These are phyloP conservation scores for Pachycephus smyrnensis DNA, from an alignment of 2,888 invertebrate genomes.

Conservation along the genomic window DNA sequence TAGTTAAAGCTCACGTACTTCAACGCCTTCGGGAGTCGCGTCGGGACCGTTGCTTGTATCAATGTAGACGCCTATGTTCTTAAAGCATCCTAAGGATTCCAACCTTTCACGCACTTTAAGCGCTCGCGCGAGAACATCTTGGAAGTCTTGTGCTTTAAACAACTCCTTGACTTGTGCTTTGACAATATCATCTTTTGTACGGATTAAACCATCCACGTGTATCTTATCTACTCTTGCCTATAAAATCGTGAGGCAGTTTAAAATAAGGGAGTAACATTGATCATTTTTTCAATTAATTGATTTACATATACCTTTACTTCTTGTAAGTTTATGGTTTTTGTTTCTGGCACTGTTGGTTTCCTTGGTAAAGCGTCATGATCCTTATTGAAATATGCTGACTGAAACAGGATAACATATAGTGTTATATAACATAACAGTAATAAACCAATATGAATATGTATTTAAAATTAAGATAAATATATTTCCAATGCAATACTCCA, in stretches of 20 bases:
- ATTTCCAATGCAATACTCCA: neutral
- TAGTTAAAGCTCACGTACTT: constrained; percentile 68
- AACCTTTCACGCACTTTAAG: constrained; percentile 80
- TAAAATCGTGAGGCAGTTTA: constrained; percentile 31
- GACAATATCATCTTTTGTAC: constrained; percentile 92
- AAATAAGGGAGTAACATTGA: neutral
- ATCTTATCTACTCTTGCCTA: constrained; percentile 88
- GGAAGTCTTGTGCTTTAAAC: constrained; percentile 87
- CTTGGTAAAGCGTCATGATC: constrained; percentile 21
- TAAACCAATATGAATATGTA: neutral
- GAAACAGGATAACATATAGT: constrained; percentile 17
- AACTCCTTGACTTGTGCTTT: constrained; percentile 82
- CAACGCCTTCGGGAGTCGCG: constrained; percentile 83
- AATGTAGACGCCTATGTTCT: constrained; percentile 85
- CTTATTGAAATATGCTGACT: constrained; percentile 29
- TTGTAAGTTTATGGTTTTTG: constrained; percentile 42
- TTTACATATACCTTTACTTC: constrained; percentile 41
- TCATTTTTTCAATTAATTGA: neutral
- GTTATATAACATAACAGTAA: neutral
- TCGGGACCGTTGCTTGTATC: constrained; percentile 86
- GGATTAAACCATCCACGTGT: constrained; percentile 83
- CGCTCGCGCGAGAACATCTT: constrained; percentile 81
- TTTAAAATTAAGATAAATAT: neutral
- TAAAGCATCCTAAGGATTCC: constrained; percentile 89
- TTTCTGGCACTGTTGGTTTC: constrained; percentile 17